Conservation (phyloP, 2,888 invertebrate species). For the Branchipolynoe longqiensis region DNA sequence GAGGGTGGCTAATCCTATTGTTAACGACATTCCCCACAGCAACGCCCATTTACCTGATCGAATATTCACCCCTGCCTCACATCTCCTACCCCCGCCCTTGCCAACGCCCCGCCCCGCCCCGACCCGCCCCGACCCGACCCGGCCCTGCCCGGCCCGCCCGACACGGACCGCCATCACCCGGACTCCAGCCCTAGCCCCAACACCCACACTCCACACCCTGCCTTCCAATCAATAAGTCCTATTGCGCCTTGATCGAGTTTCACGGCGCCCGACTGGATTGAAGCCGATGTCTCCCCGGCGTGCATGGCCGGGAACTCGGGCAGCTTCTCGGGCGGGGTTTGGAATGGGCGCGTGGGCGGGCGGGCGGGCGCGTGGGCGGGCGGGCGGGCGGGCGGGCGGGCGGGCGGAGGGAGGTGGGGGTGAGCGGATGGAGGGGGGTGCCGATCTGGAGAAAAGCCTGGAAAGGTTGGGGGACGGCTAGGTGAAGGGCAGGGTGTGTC, state of each 20-base stretch:
- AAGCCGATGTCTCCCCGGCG: too few relatives aligned
- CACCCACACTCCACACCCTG: not conserved
- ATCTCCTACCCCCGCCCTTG: not conserved
- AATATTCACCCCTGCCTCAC: not conserved
- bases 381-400: too few relatives aligned
- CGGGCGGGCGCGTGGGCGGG: too few relatives aligned
- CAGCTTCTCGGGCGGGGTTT: too few relatives aligned
- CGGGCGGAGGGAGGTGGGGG: too few relatives aligned
- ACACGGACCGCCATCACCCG: not conserved
- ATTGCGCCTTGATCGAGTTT: conserved; percentile 30
- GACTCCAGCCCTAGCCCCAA: not conserved
- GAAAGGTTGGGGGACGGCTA: too few relatives aligned
- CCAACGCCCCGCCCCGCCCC: not conserved
- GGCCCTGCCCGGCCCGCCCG: not conserved
- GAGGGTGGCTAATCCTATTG: not conserved
- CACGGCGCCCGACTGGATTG: not conserved
- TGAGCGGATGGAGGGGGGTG: too few relatives aligned
- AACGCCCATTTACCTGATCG: conserved; percentile 37
- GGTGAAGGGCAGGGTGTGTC: too few relatives aligned
- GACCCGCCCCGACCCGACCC: not conserved
- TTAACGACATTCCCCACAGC: conserved; percentile 7
- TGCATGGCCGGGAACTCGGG: too few relatives aligned
- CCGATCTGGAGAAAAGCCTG: too few relatives aligned
- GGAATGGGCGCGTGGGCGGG: too few relatives aligned
- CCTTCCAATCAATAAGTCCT: conserved; percentile 1